A percentile compares a stretch with the other conserved stretches of the same genome.
phyloP scores from a whole-genome alignment of 2,797 vertebrate species.

The Tamandua tetradactyla region DNA sequence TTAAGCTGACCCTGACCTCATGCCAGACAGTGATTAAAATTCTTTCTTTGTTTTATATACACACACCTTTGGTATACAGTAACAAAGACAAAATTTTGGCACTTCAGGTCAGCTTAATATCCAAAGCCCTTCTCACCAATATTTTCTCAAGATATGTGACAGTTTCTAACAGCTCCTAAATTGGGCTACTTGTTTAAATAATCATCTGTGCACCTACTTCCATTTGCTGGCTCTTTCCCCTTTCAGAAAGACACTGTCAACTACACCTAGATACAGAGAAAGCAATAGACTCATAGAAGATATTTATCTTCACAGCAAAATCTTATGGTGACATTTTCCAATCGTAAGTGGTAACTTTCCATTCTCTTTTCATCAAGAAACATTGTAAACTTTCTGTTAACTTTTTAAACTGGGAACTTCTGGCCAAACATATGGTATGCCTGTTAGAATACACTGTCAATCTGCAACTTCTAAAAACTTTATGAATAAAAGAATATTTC shows the following conservation, averaged over 20 bases:
- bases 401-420: neutral
- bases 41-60: neutral
- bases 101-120: neutral
- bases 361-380: slow-evolving; percentile 4
- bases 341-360: neutral
- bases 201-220: neutral
- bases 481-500: neutral
- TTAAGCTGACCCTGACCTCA: neutral
- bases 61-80: neutral
- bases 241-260: neutral
- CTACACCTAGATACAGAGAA: neutral
- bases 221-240: neutral
- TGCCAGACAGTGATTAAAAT: neutral
- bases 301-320: neutral
- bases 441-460: neutral
- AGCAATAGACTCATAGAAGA: neutral
- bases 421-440: neutral
- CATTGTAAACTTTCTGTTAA: neutral
- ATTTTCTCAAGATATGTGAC: neutral
- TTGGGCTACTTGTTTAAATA: neutral
- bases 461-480: neutral
- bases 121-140: neutral
- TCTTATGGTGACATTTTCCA: neutral
- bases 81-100: neutral
- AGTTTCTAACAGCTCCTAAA: neutral